These are phyloP conservation scores for Anarhynchus alexandrinus DNA, from an alignment of 2,113 vertebrate species.

Conservation along the genomic window DNA sequence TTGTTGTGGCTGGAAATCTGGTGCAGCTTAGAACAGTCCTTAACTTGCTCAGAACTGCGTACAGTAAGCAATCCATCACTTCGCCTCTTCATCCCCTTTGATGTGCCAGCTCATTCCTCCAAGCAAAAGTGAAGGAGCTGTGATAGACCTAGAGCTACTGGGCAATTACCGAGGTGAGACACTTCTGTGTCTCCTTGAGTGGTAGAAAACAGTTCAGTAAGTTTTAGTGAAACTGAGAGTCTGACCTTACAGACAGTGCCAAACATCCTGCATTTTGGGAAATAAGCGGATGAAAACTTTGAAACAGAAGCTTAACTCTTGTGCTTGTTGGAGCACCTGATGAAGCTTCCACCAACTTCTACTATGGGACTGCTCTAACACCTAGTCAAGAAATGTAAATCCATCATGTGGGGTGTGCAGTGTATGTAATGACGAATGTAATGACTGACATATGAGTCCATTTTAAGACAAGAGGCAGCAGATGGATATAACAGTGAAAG, in stretches of 20 bases:
- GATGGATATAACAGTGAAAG: background rate
- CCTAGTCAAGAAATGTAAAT: background rate
- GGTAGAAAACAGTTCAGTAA: background rate
- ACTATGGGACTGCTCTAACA: background rate
- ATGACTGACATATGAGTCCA: background rate
- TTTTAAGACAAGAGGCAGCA: background rate
- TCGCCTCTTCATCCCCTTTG: background rate
- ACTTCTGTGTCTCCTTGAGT: background rate
- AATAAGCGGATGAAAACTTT: background rate
- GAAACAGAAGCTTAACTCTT: background rate
- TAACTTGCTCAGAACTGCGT: background rate
- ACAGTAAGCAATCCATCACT: background rate
- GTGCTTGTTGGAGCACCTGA: background rate
- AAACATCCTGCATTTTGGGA: background rate
- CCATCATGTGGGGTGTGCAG: background rate
- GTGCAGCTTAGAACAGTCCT: background rate
- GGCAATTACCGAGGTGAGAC: accelerated
- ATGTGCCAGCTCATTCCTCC: background rate
- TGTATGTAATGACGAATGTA: background rate
- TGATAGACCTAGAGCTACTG: background rate
- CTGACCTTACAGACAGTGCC: background rate
- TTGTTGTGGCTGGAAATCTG: background rate
- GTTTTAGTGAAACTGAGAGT: background rate
- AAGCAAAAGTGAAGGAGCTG: background rate
- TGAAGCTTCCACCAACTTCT: background rate